phyloP scores from a whole-genome alignment of 2,113 vertebrate species.

The Pungitius pungitius region DNA sequence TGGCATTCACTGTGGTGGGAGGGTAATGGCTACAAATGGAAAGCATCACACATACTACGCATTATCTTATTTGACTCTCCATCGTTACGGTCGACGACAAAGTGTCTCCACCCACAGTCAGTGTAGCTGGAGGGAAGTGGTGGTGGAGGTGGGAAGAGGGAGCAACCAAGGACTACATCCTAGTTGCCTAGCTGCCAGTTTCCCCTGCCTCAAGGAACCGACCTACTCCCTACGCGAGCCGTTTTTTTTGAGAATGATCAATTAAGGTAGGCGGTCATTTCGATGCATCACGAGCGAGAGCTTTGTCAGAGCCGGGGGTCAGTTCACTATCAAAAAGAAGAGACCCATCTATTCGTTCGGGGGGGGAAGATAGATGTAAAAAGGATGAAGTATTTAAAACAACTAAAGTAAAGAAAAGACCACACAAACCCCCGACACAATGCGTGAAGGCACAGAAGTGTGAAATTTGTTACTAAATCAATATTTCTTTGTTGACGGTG shows the following conservation, averaged over 20 bases:
- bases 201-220: conserved; percentile 42
- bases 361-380: conserved; percentile 7
- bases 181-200: conserved; percentile 77
- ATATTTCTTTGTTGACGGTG: not conserved
- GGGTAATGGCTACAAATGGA: conserved; percentile 32
- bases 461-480: not conserved
- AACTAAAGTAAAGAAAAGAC: not conserved
- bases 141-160: conserved; percentile 21
- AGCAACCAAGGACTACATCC: conserved; percentile 45
- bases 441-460: not conserved
- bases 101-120: conserved; percentile 29
- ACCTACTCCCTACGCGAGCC: conserved; percentile 11
- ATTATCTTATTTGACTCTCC: conserved; percentile 25
- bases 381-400: not conserved
- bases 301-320: conserved; percentile 11
- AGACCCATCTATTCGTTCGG: conserved; percentile 10
- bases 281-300: not conserved
- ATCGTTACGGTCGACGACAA: conserved; percentile 17
- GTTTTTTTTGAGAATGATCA: conserved; percentile 27
- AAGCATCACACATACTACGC: conserved; percentile 1
- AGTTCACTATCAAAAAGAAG: not conserved
- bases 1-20: conserved; percentile 19
- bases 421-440: not conserved
- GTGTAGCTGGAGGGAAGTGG: conserved; percentile 26
- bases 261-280: conserved; percentile 10